Conservation (phyloP, 1,140 invertebrate genomes). For the Potamilus streckersoni region DNA sequence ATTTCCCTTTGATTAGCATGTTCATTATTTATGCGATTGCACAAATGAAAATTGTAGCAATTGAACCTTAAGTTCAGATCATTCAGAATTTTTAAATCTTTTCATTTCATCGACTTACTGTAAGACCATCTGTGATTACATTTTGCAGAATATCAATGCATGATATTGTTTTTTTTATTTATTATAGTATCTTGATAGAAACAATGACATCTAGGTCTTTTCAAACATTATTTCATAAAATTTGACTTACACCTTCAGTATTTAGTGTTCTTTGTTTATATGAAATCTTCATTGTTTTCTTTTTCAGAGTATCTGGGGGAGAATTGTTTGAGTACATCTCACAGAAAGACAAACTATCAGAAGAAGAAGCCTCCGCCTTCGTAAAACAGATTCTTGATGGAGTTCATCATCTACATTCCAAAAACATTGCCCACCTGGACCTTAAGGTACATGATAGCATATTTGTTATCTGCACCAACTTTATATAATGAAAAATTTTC, state of each 20-base stretch:
- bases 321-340: slow-evolving; percentile 74
- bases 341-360: slow-evolving; percentile 71
- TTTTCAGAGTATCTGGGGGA: slow-evolving; percentile 71
- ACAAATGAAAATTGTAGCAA: no score
- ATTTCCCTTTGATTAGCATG: no score
- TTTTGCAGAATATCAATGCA: neutral
- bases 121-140: neutral
- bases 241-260: neutral
- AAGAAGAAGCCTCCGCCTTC: slow-evolving; percentile 72
- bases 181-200: neutral
- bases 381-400: slow-evolving; percentile 72
- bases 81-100: no score
- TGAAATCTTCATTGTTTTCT: slow-evolving; percentile 12
- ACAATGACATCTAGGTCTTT: neutral
- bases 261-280: neutral
- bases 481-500: no score
- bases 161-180: neutral
- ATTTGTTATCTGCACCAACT: neutral
- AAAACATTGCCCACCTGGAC: slow-evolving; percentile 72
- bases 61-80: no score
- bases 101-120: no score
- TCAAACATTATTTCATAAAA: neutral
- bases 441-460: slow-evolving; percentile 67
- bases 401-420: slow-evolving; percentile 71
- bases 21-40: no score